phyloP scores from a whole-genome alignment of 1,140 invertebrate species.

The Pectinophora gossypiella region DNA sequence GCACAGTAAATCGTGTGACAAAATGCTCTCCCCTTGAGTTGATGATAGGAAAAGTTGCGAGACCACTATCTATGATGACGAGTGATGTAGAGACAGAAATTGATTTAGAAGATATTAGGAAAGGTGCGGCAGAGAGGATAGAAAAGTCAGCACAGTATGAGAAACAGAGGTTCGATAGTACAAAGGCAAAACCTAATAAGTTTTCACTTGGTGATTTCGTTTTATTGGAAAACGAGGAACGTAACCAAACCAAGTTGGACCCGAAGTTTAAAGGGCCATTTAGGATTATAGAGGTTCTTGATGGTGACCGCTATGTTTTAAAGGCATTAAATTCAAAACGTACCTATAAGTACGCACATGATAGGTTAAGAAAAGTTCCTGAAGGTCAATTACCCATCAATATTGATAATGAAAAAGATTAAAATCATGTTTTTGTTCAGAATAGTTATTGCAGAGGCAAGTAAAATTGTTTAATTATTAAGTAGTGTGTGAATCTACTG shows the following conservation, averaged over 20 bases:
- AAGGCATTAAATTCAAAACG: slow-evolving; percentile 18
- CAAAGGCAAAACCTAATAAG: slow-evolving; percentile 28
- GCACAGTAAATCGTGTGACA: slow-evolving; percentile 1
- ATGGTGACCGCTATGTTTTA: slow-evolving; percentile 25
- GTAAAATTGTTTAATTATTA: too few species aligned
- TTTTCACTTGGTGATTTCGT: slow-evolving; percentile 42
- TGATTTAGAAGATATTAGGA: slow-evolving; percentile 6
- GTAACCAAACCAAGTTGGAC: slow-evolving; percentile 44
- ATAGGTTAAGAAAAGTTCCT: slow-evolving; percentile 21
- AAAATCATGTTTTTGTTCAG: too few species aligned
- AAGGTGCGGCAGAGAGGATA: slow-evolving; percentile 4
- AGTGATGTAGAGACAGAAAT: slow-evolving; percentile 10
- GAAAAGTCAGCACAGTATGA: slow-evolving; percentile 19
- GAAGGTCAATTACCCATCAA: background rate
- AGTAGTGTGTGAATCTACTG: too few species aligned
- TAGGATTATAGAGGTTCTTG: slow-evolving; percentile 29
- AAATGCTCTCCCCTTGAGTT: slow-evolving; percentile 4
- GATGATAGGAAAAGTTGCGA: slow-evolving; percentile 33
- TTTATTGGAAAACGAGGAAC: slow-evolving; percentile 35
- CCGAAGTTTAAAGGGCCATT: slow-evolving; percentile 42
- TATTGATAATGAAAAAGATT: too few species aligned
- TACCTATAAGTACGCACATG: slow-evolving; percentile 36
- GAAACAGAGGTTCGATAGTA: slow-evolving; percentile 35
- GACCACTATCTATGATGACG: slow-evolving; percentile 29
- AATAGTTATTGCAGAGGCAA: too few species aligned